Base-by-base conservation (phyloP, 1,140 invertebrate genomes). In the Cherax quadricarinatus region DNA sequence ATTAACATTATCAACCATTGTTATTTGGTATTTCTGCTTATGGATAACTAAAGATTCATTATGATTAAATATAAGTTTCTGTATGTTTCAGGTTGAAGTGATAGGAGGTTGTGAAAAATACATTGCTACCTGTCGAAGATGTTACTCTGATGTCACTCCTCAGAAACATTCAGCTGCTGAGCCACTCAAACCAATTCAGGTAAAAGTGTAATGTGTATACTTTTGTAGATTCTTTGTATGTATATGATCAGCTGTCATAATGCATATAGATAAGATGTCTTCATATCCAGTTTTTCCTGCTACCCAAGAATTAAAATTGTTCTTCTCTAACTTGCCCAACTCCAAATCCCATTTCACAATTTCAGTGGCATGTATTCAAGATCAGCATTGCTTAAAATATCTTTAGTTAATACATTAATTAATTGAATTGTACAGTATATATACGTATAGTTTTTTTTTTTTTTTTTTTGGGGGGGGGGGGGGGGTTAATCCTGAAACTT, bases 31-130 rank as follows among this genome's bases (percentile, higher is more conserved):
- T 60, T 60, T 10, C 57, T 60, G 16, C 57, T 10, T 10, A 16
- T 60, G 9, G 57, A 16, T 66, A 18, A 18, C 14, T 6, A 14
- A 6, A 18, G 62, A 66, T 41, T 41, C 30, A 41, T 41, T 41
- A 41, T 41, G 30, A 16, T 21, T 18, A 18, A 66, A 66, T 1
- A 18, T 4, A 66, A 5, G 14, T 66, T 21, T 66, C 30, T 41
- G 30, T 89, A 57, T 85, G 49, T 94, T 95, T 57, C 94, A 96
- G 96, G 94, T 97, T 80, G 96, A 97, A 94, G 95, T 97, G 30
- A 96, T 97, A 93, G 96, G 96, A 51, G 96, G 96, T 21, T 94
- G 95, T 53, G 96, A 97, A 73, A 96, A 96, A 91, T 97, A 97
- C 94, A 95, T 96, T 94, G 96, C 96, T 12, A 96, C 96, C 5